Conservation (phyloP, 2,888 invertebrate species). For the Drosophila tripunctata region DNA sequence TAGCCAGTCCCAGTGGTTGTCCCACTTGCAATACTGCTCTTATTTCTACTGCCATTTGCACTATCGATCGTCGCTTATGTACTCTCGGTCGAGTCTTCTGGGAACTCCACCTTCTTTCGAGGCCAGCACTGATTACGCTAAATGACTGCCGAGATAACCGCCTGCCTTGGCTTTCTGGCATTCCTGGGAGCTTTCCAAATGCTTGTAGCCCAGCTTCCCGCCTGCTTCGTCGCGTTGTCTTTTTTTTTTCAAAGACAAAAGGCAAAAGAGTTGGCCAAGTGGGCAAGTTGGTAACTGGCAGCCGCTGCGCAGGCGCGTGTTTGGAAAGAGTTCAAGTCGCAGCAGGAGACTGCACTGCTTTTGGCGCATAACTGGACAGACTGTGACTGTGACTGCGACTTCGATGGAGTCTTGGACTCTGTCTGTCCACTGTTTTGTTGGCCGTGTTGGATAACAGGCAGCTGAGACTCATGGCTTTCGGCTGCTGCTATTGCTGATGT, state of each 20-base stretch:
- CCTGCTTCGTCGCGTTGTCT: no score
- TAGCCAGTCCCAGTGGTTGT: no score
- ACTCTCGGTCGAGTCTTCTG: conserved; percentile 5
- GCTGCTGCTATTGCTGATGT: conserved; percentile 29
- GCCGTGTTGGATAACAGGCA: conserved; percentile 77
- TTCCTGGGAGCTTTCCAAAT: conserved; percentile 60
- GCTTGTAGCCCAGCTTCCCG: conserved; percentile 3
- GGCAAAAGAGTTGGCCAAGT: conserved; percentile 9
- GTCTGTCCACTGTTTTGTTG: conserved; percentile 28
- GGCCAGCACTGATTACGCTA: conserved; percentile 63
- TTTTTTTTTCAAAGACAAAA: conserved; percentile 41
- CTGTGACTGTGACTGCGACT: conserved; percentile 9
- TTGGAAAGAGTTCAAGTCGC: conserved; percentile 75
- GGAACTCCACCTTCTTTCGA: conserved; percentile 12
- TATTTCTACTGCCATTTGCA: not conserved
- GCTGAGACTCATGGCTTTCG: conserved; percentile 41
- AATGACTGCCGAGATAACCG: conserved; percentile 63
- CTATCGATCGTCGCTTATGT: not conserved
- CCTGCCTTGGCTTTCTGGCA: conserved; percentile 38
- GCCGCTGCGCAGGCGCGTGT: conserved; percentile 64
- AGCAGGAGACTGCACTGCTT: conserved; percentile 78
- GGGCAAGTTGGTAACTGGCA: conserved; percentile 33
- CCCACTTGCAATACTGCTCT: not conserved
- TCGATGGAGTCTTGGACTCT: conserved; percentile 1
- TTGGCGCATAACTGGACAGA: conserved; percentile 74